Base-by-base conservation (phyloP, 2,113 vertebrate genomes). In the Petrocephalus zakoni region DNA sequence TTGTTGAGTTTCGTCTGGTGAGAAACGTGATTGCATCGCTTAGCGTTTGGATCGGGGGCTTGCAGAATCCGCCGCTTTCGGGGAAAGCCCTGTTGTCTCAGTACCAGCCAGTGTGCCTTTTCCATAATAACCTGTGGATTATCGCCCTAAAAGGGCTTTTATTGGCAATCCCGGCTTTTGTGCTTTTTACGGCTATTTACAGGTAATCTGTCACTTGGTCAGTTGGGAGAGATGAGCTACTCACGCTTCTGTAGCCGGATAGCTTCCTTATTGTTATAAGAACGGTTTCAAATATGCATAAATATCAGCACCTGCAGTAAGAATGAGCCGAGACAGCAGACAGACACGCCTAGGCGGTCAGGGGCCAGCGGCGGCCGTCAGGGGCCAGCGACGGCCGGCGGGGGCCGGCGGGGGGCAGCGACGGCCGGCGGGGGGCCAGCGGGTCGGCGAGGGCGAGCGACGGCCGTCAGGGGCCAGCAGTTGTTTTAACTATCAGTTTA, bases 11-110 rank as follows among this genome's bases (percentile, higher is more conserved):
- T 13, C 11, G 19, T 42, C 37, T 42, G 13, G 19, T 42, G 34
- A 42, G n/a, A 78, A 78, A 19, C 72, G 72, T 82, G 87, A 88
- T 81, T 75, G 25, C 29, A 52, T 82, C 72, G 52, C 5, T 37
- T 82, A 42, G n/a, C 25, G 81, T 37, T 82, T 37, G 21, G 87
- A 88, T 88, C 52, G 52, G 78, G 52, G 19, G 37, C 34, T 55
- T n/a, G n/a, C 49, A 47, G 51, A 83, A 83, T 88, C 42, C 42
- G 72, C 72, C 34, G 29, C 61, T 68, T 68, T 13, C n/a, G 42
- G 51, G 49, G 64, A 81, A 53, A 88, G 22, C 61, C 87, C 68
- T 58, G 72, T 88, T 88, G 87, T 88, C 42, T 88, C 87, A 52
- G 87, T 42, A 22, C 22, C 22, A 64, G 21, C 87, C 47, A 78